Percentiles rank a stretch among this genome's conserved stretches.
Evolutionary conservation across 2,888 invertebrate species (phyloP).

Genomic region (Coleophora deauratella): DNA sequence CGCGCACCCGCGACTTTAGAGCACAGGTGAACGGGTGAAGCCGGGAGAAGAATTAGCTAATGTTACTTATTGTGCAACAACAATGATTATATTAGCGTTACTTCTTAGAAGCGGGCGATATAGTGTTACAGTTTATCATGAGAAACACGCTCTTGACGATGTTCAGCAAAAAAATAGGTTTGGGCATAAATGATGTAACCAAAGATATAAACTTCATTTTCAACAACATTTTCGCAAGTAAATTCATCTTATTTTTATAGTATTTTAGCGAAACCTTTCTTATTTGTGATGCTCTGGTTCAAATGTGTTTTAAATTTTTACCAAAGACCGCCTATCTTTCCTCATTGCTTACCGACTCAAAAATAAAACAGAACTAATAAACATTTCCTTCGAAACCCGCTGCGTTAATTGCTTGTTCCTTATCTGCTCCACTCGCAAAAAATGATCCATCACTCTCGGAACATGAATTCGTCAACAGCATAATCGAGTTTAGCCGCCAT

Average conservation of each 20-base stretch:
- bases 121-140: constrained; percentile 28
- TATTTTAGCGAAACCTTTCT: too few relatives aligned
- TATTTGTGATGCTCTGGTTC: too few relatives aligned
- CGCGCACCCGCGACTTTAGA: constrained; percentile 43
- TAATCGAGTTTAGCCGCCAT: constrained; percentile 60
- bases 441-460: constrained; percentile 29
- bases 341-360: constrained; percentile 10
- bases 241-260: too few relatives aligned
- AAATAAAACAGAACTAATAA: constrained; percentile 21
- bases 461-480: constrained; percentile 45
- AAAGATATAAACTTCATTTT: too few relatives aligned
- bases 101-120: constrained; percentile 39
- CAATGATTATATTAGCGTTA: constrained; percentile 29
- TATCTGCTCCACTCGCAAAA: constrained; percentile 13
- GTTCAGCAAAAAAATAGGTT: too few relatives aligned
- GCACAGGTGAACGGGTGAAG: constrained; percentile 46
- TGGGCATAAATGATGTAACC: too few relatives aligned
- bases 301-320: too few relatives aligned
- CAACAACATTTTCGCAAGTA: too few relatives aligned
- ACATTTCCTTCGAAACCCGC: neutral
- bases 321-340: too few relatives aligned
- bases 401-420: constrained; percentile 15
- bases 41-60: constrained; percentile 27
- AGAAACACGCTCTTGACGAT: too few relatives aligned
- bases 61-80: constrained; percentile 29